Evolutionary conservation across 2,113 vertebrate species (phyloP).

Genomic region (Gavia stellata): DNA sequence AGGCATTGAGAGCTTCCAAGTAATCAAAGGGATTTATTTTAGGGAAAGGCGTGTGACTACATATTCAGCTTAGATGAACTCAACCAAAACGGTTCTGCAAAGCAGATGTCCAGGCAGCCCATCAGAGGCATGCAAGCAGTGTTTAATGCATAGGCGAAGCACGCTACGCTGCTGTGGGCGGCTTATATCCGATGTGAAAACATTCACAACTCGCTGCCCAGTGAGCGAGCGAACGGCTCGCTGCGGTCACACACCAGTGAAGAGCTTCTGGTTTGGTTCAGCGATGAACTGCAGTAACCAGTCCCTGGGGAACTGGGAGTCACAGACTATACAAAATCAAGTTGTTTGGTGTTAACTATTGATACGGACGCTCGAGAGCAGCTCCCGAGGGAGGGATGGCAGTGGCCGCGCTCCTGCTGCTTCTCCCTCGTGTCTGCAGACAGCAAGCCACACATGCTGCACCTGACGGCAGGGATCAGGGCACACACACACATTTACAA

Average conservation of each 20-base stretch:
- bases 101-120: background rate
- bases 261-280: background rate
- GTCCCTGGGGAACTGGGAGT: background rate
- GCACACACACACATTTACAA: rapidly evolving
- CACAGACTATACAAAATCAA: background rate
- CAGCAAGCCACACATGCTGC: rapidly evolving
- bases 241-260: rapidly evolving
- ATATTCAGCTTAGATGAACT: background rate
- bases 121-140: background rate
- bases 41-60: background rate
- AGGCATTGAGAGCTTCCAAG: background rate
- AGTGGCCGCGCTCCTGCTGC: background rate
- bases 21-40: background rate
- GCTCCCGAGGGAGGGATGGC: background rate
- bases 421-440: rapidly evolving
- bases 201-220: background rate
- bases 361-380: rapidly evolving
- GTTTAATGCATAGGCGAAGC: background rate
- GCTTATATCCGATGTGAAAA: background rate
- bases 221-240: rapidly evolving
- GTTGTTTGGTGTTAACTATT: background rate
- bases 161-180: background rate
- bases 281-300: background rate
- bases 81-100: background rate
- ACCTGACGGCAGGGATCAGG: rapidly evolving